Base-by-base conservation (phyloP, 2,113 vertebrate genomes). In the Corvus moneduloides region DNA sequence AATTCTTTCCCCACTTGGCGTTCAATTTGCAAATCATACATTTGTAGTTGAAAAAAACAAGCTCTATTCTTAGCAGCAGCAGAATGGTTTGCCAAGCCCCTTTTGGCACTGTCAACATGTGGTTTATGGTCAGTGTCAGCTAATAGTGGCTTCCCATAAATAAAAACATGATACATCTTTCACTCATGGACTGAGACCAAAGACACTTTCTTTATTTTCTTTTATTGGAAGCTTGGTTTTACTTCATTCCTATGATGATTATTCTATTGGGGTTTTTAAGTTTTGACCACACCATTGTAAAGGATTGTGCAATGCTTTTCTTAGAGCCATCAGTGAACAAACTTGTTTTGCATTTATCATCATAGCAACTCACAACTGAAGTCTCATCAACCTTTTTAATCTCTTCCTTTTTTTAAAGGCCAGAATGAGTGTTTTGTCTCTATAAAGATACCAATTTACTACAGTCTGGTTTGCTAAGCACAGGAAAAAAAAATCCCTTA, bases 51-150 rank as follows among this genome's bases (percentile, higher is more conserved):
- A 89, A 95, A 96, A 92, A 89, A 88, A 63, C 39, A 91, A 85
- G 37, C 51, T 87, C 93, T 97, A 96, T 96, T 96, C 94, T 97
- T 96, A 96, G 95, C 3, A 0, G 81, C 76, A 83, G 78, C 26
- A 79, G 72, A 72, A 62, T 4, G 7, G 41, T 66, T 94, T 96
- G 67, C 89, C 96, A 96, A 74, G 46, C 54, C 71, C 46, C 46
- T 95, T 91, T 46, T 96, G 95, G 94, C 94, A 91, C 87, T 94
- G 93, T 91, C 95, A 94, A 73, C 59, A 51, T 80, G 90, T 91
- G 94, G 89, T 96, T 97, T 96, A 96, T 95, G 91, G 94, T 83
- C 89, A 94, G 71, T 93, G 95, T 96, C 93, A 96, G 75, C 78
- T 93, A 96, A 94, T 87, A 74, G 91, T 37, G 59, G 82, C 74